Evolutionary conservation across 1,140 invertebrate genomes (phyloP), one percentile per base, ranked within the genome.

Genomic region (Euschistus heros): DNA sequence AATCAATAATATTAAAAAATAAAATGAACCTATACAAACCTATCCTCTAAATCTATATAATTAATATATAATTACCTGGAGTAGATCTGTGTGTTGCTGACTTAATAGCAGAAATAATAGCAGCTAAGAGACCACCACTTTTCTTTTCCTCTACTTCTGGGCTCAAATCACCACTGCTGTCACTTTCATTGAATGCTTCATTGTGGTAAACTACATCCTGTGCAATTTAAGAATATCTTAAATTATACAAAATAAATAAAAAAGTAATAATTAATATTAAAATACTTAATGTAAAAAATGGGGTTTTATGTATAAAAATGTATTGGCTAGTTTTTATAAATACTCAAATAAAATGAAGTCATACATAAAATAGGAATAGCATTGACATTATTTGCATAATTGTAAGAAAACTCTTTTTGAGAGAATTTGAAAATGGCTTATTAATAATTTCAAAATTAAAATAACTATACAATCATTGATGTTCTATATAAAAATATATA

Each of bases 161-260:
- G 80, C 47, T 83, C 81, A 2, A 80, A 5, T 78, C 79, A 17
- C 77, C 74, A 71, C 80, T 81, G 68, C 79, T 81, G 59, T 78
- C 80, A 69, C 81, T 80, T 69, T 82, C 78, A 72, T 82, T 83
- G 72, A 83, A 86, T 0, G 81, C 85, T 72, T 88, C 86, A 65
- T 87, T 87, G 71, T 87, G 85, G 73, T 84, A 89, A 61, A 88
- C 82, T 52, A 85, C 81, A 70, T 86, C 84, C 83, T 85, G 68
- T 15, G 70, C 72, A 68, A 18, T 24, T 4, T 47, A 47, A 17
- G 6, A 1, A 65, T 20, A 59, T 5, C 5, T 65, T 42, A 15
- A 33, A 26, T 42, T 17, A 2, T 47, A 44, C 42, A 44, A 44
- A 44, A 10, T 10, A 10, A 44, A 10, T n/a, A 15, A 47, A 47